Base-by-base conservation (phyloP, 2,113 vertebrate genomes). In the Garra rufa region DNA sequence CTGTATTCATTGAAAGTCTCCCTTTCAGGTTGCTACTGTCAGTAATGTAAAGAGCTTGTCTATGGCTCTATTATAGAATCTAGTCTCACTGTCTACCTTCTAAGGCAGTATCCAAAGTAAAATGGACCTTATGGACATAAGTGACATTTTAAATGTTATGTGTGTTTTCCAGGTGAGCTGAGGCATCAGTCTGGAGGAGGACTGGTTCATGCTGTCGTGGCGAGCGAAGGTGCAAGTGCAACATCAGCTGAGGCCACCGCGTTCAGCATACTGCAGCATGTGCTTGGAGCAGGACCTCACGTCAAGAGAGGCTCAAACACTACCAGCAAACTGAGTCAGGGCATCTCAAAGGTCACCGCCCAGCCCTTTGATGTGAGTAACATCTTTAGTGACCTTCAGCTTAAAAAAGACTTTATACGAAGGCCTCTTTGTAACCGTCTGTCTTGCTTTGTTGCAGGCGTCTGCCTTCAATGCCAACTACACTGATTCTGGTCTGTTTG, bases 401-500 rank as follows among this genome's bases (percentile, higher is more conserved):
- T 75, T 24, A 21, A 10, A 75, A 17, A 9, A 44, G 24, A 7
- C 24, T 46, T 17, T 50, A 57, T 9, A 75, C 48, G 2, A 75
- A 30, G 3, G 34, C 7, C 11, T 75, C 41, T 44, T 41, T 28
- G 15, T 50, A n/a, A 61, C 1, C 4, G 1, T 78, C 21, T 75
- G 14, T 55, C 17, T 59, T 34, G 13, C 24, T 81, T 41, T 59
- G 91, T 11, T 91, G 38, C 92, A 99, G 98, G 97, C 92, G 88
- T 95, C 95, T 0, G 95, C 96, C 26, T 98, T 98, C 89, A 97
- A 96, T 79, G 93, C 93, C 21, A 95, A 91, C 88, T 99, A 99
- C 92, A 95, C 96, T 0, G 98, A 99, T 92, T 97, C 97, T 61
- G 98, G 97, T 30, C 96, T 99, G 48, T 99, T 99, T 81, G 98